Evolutionary conservation across 1,140 invertebrate genomes (phyloP).

Genomic region (Drosophila pseudoobscura): DNA sequence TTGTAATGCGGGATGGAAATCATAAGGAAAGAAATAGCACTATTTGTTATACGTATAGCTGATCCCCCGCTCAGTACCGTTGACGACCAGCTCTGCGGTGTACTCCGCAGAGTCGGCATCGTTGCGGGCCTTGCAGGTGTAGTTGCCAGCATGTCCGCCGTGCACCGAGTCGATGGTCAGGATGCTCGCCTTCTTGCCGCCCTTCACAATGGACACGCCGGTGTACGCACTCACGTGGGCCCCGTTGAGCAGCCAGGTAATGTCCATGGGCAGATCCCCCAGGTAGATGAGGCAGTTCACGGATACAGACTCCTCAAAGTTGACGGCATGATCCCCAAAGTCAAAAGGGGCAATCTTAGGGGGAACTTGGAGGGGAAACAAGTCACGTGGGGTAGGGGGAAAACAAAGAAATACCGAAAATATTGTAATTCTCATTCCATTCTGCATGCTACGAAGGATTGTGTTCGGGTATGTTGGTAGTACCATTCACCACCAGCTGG

Average conservation of each 20-base stretch:
- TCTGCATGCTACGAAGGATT: neutral
- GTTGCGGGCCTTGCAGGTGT: conserved; percentile 90
- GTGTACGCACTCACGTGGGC: conserved; percentile 71
- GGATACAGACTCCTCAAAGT: conserved; percentile 89
- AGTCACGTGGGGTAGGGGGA: neutral
- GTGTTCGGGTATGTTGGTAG: neutral
- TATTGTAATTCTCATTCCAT: conserved; percentile 3
- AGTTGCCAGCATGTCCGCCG: conserved; percentile 88
- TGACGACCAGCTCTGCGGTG: conserved; percentile 88
- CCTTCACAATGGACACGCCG: conserved; percentile 80
- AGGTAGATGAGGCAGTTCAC: conserved; percentile 92
- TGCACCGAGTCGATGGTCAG: conserved; percentile 90
- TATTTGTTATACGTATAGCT: too few species aligned
- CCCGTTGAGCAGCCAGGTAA: conserved; percentile 90
- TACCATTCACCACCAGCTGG: conserved; percentile 87
- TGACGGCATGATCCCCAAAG: conserved; percentile 87
- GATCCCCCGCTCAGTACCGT: conserved; percentile 85
- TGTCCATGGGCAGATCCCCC: conserved; percentile 92
- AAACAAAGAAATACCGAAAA: conserved; percentile 23
- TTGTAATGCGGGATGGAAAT: conserved; percentile 6
- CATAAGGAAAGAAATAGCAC: conserved; percentile 17
- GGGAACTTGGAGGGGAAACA: conserved; percentile 83
- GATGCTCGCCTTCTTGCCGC: conserved; percentile 86
- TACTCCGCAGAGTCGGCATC: conserved; percentile 88
- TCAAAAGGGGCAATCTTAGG: conserved; percentile 89